Conservation (phyloP, 2,113 vertebrate species). For the Psephotus haematonotus region DNA sequence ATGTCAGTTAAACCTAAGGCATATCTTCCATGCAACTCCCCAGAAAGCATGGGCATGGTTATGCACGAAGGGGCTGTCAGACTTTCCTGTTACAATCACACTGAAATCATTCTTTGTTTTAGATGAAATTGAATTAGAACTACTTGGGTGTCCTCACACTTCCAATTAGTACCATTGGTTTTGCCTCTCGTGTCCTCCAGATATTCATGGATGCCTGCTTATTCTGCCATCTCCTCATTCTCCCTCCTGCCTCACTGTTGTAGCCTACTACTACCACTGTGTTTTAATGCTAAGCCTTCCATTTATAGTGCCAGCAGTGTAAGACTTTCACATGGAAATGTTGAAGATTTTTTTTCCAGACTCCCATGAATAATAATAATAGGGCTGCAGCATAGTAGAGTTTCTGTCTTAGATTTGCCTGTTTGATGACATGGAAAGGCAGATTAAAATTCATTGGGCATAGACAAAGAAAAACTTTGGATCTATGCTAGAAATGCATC, state of each 20-base stretch:
- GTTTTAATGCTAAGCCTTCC: constrained; percentile 1
- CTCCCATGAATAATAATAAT: constrained; percentile 46
- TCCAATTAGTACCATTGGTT: not conserved
- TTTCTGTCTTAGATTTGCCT: constrained; percentile 12
- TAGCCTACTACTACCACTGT: not conserved
- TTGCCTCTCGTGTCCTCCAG: constrained; percentile 29
- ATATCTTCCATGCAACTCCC: not conserved
- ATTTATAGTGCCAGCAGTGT: not conserved
- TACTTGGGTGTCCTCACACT: not conserved
- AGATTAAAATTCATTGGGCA: constrained; percentile 21
- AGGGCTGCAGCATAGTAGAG: not conserved
- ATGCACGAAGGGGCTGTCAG: not conserved
- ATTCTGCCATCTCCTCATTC: not conserved
- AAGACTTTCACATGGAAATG: not conserved
- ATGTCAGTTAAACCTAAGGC: not conserved
- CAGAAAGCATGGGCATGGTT: not conserved
- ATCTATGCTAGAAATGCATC: not conserved
- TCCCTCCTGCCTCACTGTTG: not conserved
- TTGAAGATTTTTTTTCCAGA: not conserved
- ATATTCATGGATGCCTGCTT: not conserved
- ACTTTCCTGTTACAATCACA: not conserved
- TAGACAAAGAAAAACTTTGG: constrained; percentile 3
- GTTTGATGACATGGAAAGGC: not conserved
- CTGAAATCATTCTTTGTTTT: not conserved
- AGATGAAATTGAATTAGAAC: not conserved